phyloP scores from a whole-genome alignment of 2,113 vertebrate species.

The Sinocyclocheilus anophthalmus region DNA sequence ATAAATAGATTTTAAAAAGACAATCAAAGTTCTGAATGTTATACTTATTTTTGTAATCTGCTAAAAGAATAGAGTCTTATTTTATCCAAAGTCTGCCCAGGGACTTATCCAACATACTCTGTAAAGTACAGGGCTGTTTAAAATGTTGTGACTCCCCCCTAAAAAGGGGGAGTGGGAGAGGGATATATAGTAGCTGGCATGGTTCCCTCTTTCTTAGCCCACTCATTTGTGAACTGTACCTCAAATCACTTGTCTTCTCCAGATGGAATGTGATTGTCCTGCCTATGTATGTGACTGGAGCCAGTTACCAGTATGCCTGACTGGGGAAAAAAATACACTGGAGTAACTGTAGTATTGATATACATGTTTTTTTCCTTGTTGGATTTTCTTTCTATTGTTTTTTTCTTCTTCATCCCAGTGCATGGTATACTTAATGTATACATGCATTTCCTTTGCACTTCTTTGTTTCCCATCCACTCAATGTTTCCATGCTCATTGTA shows the following conservation, averaged over 20 bases:
- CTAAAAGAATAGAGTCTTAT: slow-evolving; percentile 94
- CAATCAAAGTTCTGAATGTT: slow-evolving; percentile 99
- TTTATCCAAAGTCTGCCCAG: slow-evolving; percentile 82
- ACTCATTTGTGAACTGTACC: slow-evolving; percentile 26
- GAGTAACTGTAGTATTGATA: slow-evolving; percentile 30
- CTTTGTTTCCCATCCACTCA: slow-evolving; percentile 22
- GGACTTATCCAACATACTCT: slow-evolving; percentile 89
- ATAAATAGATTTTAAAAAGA: slow-evolving; percentile 94
- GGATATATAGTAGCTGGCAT: slow-evolving; percentile 25
- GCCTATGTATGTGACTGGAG: slow-evolving; percentile 13
- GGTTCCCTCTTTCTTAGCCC: slow-evolving; percentile 32
- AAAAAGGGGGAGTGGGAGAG: slow-evolving; percentile 24
- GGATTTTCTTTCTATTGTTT: not conserved
- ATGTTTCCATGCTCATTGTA: slow-evolving; percentile 10
- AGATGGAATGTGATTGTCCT: slow-evolving; percentile 29
- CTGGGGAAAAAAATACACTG: slow-evolving; percentile 11
- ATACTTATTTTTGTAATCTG: slow-evolving; percentile 97
- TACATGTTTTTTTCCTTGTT: not conserved
- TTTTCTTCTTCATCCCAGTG: slow-evolving; percentile 24
- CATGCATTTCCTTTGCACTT: slow-evolving; percentile 40
- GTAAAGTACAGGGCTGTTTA: slow-evolving; percentile 74
- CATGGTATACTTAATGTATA: slow-evolving; percentile 41
- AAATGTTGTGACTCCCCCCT: slow-evolving; percentile 23
- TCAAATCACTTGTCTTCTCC: slow-evolving; percentile 31
- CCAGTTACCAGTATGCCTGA: slow-evolving; percentile 17